phyloP scores from a whole-genome alignment of 2,888 invertebrate species.

The Herminia tarsipennalis region DNA sequence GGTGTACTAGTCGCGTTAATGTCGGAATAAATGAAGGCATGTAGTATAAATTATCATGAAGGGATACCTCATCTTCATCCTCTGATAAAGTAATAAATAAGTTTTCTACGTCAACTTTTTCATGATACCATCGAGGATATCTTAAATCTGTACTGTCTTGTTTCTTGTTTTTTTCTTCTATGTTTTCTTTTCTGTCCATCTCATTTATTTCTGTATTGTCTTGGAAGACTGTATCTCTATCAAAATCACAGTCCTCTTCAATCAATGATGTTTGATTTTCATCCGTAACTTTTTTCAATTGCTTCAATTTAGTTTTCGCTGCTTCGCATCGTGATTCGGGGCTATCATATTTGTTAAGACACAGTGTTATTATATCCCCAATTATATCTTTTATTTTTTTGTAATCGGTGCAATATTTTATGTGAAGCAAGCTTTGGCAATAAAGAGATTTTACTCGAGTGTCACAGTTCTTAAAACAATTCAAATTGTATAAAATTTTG shows the following conservation, averaged over 20 bases:
- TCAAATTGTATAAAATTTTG: too few relatives aligned
- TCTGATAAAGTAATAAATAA: constrained; percentile 4
- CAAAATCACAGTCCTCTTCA: constrained; percentile 7
- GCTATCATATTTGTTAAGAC: too few relatives aligned
- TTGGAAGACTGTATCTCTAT: constrained; percentile 7
- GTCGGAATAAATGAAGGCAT: constrained; percentile 1
- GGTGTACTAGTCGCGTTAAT: constrained; percentile 1
- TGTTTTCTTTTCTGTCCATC: constrained; percentile 3
- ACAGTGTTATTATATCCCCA: too few relatives aligned
- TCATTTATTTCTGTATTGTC: constrained; percentile 5
- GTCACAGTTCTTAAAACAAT: too few relatives aligned
- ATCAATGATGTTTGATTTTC: constrained; percentile 7
- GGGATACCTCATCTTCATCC: background rate
- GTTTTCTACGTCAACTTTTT: constrained; percentile 4
- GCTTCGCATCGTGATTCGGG: constrained; percentile 5
- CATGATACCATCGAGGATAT: constrained; percentile 4
- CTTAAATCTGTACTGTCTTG: constrained; percentile 6
- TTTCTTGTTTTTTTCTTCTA: constrained; percentile 3
- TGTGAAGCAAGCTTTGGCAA: too few relatives aligned
- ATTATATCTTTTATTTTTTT: too few relatives aligned
- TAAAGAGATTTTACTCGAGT: too few relatives aligned
- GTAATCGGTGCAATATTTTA: too few relatives aligned
- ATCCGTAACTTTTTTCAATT: constrained; percentile 6
- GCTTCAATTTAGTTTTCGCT: constrained; percentile 7
- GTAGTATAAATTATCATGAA: constrained; percentile 5